Conservation (phyloP, 2,797 vertebrate genomes). For the Hemitrygon akajei region DNA sequence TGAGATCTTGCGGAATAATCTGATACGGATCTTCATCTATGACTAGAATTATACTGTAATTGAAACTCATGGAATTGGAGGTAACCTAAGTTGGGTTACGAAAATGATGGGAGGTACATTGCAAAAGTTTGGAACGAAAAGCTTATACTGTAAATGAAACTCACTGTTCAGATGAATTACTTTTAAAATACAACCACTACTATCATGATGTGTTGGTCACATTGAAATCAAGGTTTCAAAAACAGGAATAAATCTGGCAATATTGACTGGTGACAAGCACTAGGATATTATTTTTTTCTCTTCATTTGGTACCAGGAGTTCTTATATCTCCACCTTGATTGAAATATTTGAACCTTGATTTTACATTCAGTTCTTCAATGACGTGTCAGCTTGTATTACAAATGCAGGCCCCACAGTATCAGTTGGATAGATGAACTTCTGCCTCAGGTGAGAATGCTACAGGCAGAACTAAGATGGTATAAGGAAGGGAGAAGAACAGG, state of each 20-base stretch:
- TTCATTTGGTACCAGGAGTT: not conserved
- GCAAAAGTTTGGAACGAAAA: too few species aligned
- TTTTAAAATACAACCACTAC: not conserved
- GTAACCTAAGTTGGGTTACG: too few species aligned
- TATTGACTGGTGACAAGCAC: not conserved
- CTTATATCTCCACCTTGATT: not conserved
- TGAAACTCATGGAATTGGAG: too few species aligned
- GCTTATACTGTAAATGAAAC: too few species aligned
- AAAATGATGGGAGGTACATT: too few species aligned
- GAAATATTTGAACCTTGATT: not conserved
- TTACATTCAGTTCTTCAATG: not conserved
- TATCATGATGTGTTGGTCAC: not conserved
- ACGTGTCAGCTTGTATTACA: not conserved
- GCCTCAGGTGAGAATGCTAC: not conserved
- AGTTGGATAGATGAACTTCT: not conserved
- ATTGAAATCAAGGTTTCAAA: not conserved
- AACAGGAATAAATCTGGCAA: not conserved
- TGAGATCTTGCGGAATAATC: too few species aligned
- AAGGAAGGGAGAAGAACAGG: not conserved
- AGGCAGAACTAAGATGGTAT: not conserved
- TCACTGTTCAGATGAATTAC: not conserved
- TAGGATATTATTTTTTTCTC: not conserved
- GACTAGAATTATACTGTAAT: too few species aligned
- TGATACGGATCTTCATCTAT: too few species aligned
- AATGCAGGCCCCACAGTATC: not conserved